Evolutionary conservation across 2,797 vertebrate species (phyloP).

Genomic region (Acanthopagrus latus): DNA sequence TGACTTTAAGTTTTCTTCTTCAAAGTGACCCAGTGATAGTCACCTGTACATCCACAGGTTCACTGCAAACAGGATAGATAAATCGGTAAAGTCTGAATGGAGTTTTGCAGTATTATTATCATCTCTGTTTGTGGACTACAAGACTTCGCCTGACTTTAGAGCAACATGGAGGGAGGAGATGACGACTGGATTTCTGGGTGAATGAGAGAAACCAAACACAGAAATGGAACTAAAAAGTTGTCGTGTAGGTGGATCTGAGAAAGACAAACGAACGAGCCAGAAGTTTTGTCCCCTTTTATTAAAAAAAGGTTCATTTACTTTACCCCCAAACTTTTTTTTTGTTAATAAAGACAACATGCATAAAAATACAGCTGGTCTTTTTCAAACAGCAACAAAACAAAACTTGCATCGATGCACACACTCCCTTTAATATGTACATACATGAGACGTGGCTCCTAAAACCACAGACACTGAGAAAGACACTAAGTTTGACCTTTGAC

Average conservation of each 20-base stretch:
- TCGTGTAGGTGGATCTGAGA: neutral
- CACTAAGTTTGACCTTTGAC: constrained; percentile 46
- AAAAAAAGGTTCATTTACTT: constrained; percentile 49
- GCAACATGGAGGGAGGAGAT: too few relatives aligned
- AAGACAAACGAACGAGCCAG: neutral
- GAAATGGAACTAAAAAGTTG: neutral
- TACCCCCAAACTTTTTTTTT: constrained; percentile 48
- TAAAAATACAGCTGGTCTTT: constrained; percentile 60
- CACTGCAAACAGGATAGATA: too few relatives aligned
- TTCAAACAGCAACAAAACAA: constrained; percentile 36
- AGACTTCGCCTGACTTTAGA: too few relatives aligned
- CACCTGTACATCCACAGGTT: too few relatives aligned
- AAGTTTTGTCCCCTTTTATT: constrained; percentile 60
- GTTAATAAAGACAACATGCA: constrained; percentile 69
- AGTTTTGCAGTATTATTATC: too few relatives aligned
- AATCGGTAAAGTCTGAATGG: too few relatives aligned
- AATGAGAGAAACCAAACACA: too few relatives aligned
- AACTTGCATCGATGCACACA: constrained; percentile 38
- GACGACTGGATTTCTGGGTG: too few relatives aligned
- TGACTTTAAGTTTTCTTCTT: too few relatives aligned
- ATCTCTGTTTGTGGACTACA: too few relatives aligned
- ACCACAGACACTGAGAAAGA: constrained; percentile 36
- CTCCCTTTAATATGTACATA: constrained; percentile 64
- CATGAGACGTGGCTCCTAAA: constrained; percentile 46
- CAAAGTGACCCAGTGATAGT: too few relatives aligned